Conservation (phyloP, 2,797 vertebrate genomes). For the Erithacus rubecula region DNA sequence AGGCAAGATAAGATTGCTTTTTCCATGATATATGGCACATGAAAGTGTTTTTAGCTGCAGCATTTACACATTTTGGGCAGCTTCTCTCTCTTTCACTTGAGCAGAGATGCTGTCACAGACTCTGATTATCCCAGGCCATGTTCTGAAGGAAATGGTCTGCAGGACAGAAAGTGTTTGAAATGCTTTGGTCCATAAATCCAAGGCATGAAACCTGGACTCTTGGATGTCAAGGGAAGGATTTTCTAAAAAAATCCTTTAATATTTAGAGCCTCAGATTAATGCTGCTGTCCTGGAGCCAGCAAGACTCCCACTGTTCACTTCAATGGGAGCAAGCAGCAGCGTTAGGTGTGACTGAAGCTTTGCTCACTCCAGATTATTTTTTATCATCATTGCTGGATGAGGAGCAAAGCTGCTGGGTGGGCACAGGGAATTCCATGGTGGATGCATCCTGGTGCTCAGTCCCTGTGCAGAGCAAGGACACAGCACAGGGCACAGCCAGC, state of each 20-base stretch:
- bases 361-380: background rate
- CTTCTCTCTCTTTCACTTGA: background rate
- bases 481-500: background rate
- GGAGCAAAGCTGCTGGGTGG: background rate
- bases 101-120: background rate
- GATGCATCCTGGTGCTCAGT: accelerated
- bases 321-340: background rate
- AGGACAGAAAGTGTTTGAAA: background rate
- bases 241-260: background rate
- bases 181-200: background rate
- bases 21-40: background rate
- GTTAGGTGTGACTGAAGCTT: background rate
- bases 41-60: background rate
- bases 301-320: background rate
- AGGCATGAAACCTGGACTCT: background rate
- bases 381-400: background rate
- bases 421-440: background rate
- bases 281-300: background rate
- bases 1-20: background rate
- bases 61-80: background rate
- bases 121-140: background rate
- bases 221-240: background rate
- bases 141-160: background rate
- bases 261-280: background rate
- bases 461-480: too few relatives aligned